A percentile compares a stretch with the other conserved stretches of the same genome.
These are phyloP conservation scores for Marisa cornuarietis DNA, from an alignment of 1,140 invertebrate genomes.

Conservation along the genomic window DNA sequence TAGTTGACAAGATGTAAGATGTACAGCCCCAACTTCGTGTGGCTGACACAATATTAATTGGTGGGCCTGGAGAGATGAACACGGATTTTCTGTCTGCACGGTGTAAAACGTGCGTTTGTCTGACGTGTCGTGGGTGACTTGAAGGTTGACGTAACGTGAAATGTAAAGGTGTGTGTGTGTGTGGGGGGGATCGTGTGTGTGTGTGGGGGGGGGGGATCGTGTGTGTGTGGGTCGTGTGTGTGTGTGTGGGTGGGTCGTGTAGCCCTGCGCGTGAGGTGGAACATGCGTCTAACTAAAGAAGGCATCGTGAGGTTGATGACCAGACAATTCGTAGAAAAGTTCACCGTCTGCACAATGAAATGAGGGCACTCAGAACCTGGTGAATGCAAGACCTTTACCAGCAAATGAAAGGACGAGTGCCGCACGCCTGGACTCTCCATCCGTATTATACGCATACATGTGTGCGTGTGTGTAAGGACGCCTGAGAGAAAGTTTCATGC, in stretches of 20 bases:
- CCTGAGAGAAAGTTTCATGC: no score
- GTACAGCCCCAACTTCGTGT: neutral
- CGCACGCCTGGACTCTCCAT: neutral
- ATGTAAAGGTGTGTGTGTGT: neutral
- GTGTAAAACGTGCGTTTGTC: neutral
- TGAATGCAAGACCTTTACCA: neutral
- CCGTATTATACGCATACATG: neutral
- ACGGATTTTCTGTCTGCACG: neutral
- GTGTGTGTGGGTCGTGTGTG: neutral
- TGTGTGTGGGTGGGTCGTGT: no score
- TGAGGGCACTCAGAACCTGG: no score
- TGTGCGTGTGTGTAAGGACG: no score
- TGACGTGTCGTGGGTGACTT: neutral
- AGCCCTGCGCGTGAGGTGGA: neutral
- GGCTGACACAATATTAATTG: no score
- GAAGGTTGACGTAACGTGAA: neutral
- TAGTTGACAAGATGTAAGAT: neutral
- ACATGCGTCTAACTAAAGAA: neutral
- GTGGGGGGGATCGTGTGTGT: neutral
- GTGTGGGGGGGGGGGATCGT: no score
- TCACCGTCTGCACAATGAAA: neutral
- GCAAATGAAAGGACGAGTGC: no score
- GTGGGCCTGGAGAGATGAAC: no score
- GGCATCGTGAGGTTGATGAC: neutral
- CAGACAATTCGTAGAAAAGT: no score